Conservation (phyloP, 2,888 invertebrate species). For the Lepidochitona cinerea region DNA sequence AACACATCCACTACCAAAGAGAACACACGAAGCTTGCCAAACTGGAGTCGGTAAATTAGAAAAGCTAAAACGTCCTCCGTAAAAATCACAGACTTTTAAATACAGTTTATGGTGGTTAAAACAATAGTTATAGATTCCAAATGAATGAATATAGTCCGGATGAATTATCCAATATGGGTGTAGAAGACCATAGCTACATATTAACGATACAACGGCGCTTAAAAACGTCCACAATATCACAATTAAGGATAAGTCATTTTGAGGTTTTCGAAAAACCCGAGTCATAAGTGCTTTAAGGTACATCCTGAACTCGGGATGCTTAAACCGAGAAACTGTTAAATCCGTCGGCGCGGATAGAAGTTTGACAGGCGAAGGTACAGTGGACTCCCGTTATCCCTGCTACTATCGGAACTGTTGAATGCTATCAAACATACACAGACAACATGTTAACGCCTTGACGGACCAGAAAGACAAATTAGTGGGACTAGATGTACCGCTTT, state of each 20-base stretch:
- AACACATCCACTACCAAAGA: conserved; percentile 65
- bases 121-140: conserved; percentile 62
- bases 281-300: background rate
- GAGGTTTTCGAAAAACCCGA: background rate
- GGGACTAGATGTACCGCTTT: too few relatives aligned
- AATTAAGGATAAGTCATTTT: background rate
- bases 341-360: too few relatives aligned
- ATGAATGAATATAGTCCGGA: conserved; percentile 46
- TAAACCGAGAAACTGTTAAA: too few relatives aligned
- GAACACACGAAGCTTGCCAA: conserved; percentile 65
- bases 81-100: background rate
- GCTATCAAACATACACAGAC: too few relatives aligned
- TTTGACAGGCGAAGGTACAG: too few relatives aligned
- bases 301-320: background rate
- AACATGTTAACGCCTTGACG: too few relatives aligned
- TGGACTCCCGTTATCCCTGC: too few relatives aligned
- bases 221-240: conserved; percentile 66
- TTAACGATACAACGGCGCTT: conserved; percentile 67
- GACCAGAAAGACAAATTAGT: too few relatives aligned
- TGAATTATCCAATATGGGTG: conserved; percentile 71
- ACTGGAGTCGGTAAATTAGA: conserved; percentile 56
- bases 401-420: too few relatives aligned
- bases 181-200: conserved; percentile 68
- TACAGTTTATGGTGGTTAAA: conserved; percentile 14
- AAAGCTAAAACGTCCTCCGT: conserved; percentile 44